phyloP scores from a whole-genome alignment of 1,140 invertebrate species.

The Bursaphelenchus mucronatus region DNA sequence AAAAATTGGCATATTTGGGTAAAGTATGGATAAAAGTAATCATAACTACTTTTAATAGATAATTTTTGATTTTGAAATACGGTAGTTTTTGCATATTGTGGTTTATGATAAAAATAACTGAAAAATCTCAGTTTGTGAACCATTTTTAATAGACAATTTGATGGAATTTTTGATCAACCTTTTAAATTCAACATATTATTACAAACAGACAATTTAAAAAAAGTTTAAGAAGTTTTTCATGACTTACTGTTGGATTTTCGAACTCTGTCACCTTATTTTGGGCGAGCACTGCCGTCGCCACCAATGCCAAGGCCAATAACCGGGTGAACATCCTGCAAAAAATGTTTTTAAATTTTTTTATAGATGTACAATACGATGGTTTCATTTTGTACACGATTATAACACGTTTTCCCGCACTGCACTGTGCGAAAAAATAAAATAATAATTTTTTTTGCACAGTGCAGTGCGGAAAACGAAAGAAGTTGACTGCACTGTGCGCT shows the following conservation, averaged over 20 bases:
- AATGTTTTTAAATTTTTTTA: too few relatives aligned
- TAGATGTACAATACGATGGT: too few relatives aligned
- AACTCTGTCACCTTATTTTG: constrained; percentile 43
- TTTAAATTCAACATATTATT: neutral
- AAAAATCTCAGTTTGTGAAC: neutral
- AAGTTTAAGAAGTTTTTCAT: neutral
- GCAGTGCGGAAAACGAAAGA: too few relatives aligned
- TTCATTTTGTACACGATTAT: too few relatives aligned
- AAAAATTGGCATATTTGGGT: too few relatives aligned
- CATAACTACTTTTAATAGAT: neutral
- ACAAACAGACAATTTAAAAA: neutral
- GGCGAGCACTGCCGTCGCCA: neutral
- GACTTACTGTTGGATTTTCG: constrained; percentile 38
- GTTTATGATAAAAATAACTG: neutral
- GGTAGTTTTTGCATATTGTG: neutral
- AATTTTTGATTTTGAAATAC: neutral
- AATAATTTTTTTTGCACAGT: too few relatives aligned
- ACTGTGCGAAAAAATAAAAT: too few relatives aligned
- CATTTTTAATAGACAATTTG: neutral
- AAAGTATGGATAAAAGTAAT: neutral
- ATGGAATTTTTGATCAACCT: neutral
- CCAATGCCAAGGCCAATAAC: neutral
- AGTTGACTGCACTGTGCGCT: too few relatives aligned
- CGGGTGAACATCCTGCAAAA: neutral
- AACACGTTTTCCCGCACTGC: too few relatives aligned